Conservation (phyloP, 1,140 invertebrate genomes). For the Zaprionus gabonicus region DNA sequence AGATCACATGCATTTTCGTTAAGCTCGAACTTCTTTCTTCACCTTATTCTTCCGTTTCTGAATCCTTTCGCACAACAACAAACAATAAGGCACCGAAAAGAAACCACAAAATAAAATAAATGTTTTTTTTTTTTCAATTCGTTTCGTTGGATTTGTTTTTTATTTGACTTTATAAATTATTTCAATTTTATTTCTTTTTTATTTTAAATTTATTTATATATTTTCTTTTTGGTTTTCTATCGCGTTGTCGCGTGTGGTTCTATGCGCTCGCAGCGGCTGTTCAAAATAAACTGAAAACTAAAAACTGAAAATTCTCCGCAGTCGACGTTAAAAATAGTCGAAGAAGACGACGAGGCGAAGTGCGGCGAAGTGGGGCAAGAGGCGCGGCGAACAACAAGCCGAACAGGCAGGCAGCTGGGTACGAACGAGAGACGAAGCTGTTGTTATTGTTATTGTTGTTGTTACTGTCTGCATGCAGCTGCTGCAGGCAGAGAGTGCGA, state of each 20-base stretch:
- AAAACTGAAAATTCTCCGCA: slow-evolving; percentile 64
- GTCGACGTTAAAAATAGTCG: slow-evolving; percentile 71
- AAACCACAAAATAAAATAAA: slow-evolving; percentile 11
- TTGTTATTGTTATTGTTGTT: background rate
- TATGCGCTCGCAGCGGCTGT: slow-evolving; percentile 74
- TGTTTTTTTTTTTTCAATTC: slow-evolving; percentile 26
- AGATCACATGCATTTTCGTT: background rate
- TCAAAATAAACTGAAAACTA: slow-evolving; percentile 79
- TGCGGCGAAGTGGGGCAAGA: slow-evolving; percentile 1
- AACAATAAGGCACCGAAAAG: background rate
- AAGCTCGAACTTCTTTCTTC: background rate
- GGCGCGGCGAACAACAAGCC: slow-evolving; percentile 10
- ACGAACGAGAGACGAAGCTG: slow-evolving; percentile 24
- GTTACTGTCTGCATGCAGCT: slow-evolving; percentile 36
- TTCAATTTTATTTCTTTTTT: slow-evolving; percentile 10
- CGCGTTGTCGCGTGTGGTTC: slow-evolving; percentile 48
- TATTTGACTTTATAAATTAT: slow-evolving; percentile 23
- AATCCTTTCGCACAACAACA: background rate
- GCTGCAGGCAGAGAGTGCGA: slow-evolving; percentile 6
- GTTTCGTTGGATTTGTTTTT: slow-evolving; percentile 10
- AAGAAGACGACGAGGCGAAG: slow-evolving; percentile 46
- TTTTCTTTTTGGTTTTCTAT: slow-evolving; percentile 28
- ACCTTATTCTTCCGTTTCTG: background rate
- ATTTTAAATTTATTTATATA: slow-evolving; percentile 27
- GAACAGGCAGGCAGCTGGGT: slow-evolving; percentile 8